A percentile compares a stretch with the other conserved stretches of the same genome.
Evolutionary conservation across 2,888 invertebrate species (phyloP).

Genomic region (Tetramorium bicarinatum): DNA sequence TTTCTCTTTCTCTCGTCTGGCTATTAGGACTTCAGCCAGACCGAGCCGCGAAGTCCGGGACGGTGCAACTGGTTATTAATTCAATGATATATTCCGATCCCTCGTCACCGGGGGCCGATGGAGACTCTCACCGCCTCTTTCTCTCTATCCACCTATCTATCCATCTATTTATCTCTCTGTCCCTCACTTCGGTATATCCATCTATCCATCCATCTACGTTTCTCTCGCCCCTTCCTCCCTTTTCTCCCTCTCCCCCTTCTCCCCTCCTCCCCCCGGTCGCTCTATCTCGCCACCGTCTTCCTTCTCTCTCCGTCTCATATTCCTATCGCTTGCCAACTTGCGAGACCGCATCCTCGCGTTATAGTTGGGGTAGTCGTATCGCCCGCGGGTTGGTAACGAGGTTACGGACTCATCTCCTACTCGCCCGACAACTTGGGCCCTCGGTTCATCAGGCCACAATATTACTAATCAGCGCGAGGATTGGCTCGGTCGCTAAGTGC

Average conservation of each 20-base stretch:
- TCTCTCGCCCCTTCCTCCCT: constrained; percentile 8
- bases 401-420: constrained; percentile 85
- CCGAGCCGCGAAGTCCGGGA: constrained; percentile 52
- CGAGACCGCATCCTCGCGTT: constrained; percentile 60
- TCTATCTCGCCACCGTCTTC: constrained; percentile 10
- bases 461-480: constrained; percentile 85
- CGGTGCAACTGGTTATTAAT: constrained; percentile 79
- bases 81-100: constrained; percentile 79
- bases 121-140: constrained; percentile 8
- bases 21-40: constrained; percentile 55
- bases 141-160: constrained; percentile 50
- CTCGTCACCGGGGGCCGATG: constrained; percentile 58
- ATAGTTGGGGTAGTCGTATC: constrained; percentile 80
- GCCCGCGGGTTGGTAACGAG: constrained; percentile 83
- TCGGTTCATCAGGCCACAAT: constrained; percentile 86
- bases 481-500: constrained; percentile 83
- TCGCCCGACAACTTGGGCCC: constrained; percentile 81
- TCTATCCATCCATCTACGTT: constrained; percentile 45
- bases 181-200: constrained; percentile 44
- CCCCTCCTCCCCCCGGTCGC: not conserved
- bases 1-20: constrained; percentile 30
- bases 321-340: constrained; percentile 28
- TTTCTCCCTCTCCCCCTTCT: not conserved
- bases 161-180: constrained; percentile 38
- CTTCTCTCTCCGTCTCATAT: constrained; percentile 25